A percentile compares a stretch with the other conserved stretches of the same genome.
Conservation (phyloP, 2,888 invertebrate species). For the Drosophila neoperkinsi region DNA sequence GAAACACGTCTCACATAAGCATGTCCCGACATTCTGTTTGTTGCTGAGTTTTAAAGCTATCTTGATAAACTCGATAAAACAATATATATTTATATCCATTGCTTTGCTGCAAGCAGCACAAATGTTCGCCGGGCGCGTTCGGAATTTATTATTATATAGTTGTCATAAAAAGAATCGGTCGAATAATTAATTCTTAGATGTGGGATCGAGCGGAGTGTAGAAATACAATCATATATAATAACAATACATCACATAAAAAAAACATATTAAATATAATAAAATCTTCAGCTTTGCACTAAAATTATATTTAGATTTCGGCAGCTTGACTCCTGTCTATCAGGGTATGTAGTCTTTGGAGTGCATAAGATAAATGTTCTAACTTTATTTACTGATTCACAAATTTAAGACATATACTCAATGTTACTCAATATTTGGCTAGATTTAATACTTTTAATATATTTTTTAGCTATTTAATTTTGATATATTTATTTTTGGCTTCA, state of each 20-base stretch:
- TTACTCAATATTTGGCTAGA: neutral
- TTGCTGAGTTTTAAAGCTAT: neutral
- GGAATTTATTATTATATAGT: neutral
- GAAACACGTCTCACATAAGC: neutral
- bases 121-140: neutral
- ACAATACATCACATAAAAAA: neutral
- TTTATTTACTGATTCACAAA: neutral
- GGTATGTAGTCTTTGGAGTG: neutral
- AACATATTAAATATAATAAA: too few species aligned
- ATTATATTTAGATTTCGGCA: neutral
- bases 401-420: neutral
- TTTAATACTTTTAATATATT: neutral
- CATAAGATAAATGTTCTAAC: neutral
- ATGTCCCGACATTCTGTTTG: neutral
- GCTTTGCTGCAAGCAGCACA: neutral
- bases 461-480: neutral
- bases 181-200: neutral
- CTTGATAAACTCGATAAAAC: neutral
- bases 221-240: neutral
- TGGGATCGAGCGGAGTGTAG: neutral
- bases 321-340: neutral
- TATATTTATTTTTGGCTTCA: neutral
- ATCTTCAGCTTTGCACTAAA: neutral
- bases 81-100: too few species aligned
- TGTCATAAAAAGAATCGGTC: neutral